A percentile compares a stretch with the other conserved stretches of the same genome.
These are phyloP conservation scores for Syndactyla subalaris DNA, from an alignment of 2,797 vertebrate genomes.

Conservation along the genomic window DNA sequence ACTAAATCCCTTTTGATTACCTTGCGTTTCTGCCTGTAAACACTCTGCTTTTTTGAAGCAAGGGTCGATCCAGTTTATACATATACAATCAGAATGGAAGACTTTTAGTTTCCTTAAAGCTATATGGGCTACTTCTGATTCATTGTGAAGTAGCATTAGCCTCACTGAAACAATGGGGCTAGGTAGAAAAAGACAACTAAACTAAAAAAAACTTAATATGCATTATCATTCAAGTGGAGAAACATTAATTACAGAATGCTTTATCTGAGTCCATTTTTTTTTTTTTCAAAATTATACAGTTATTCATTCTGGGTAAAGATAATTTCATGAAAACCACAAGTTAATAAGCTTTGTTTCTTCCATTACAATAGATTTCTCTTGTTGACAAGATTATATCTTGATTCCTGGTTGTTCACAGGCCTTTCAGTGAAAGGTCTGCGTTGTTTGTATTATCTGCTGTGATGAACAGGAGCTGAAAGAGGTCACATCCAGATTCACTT, in stretches of 20 bases:
- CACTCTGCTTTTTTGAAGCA: not conserved
- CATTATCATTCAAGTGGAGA: not conserved
- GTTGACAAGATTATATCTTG: not conserved
- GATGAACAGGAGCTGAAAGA: conserved; percentile 49
- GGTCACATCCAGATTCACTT: not conserved
- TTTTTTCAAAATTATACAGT: not conserved
- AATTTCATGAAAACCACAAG: not conserved
- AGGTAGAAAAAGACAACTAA: not conserved
- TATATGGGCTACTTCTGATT: not conserved
- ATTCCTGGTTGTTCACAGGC: not conserved
- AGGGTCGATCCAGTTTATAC: not conserved
- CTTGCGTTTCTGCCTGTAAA: not conserved
- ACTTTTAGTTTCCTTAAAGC: not conserved
- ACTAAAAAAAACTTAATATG: not conserved
- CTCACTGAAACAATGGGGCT: not conserved
- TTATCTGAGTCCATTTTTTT: not conserved
- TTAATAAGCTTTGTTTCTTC: not conserved
- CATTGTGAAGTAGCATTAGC: not conserved
- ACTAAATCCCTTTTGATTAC: not conserved
- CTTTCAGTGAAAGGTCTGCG: conserved; percentile 2
- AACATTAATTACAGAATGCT: not conserved
- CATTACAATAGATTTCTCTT: not conserved
- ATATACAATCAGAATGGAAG: not conserved
- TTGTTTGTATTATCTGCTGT: conserved; percentile 25
- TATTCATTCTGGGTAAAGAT: not conserved